Conservation (phyloP, 1,140 invertebrate genomes). For the Bombus picipes region DNA sequence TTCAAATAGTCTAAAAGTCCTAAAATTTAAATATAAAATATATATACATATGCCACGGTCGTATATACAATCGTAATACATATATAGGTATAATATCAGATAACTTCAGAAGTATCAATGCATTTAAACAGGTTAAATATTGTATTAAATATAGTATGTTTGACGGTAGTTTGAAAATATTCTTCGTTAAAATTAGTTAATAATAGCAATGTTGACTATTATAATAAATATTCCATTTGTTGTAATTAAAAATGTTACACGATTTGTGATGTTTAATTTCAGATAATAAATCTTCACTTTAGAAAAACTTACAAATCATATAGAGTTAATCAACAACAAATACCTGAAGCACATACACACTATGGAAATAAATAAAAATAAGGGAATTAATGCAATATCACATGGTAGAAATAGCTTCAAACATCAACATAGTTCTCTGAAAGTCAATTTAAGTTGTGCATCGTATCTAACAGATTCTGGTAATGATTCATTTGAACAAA, state of each 20-base stretch:
- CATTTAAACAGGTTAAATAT: background rate
- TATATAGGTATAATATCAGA: background rate
- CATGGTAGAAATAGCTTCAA: conserved; percentile 37
- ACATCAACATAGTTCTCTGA: conserved; percentile 66
- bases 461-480: conserved; percentile 64
- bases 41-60: no score
- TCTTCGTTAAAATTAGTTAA: background rate
- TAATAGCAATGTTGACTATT: background rate
- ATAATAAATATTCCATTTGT: background rate
- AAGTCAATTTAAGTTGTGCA: conserved; percentile 73
- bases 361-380: conserved; percentile 44
- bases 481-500: conserved; percentile 56
- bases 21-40: no score
- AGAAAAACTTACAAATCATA: background rate
- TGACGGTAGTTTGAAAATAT: background rate
- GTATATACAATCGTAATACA: no score
- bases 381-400: background rate
- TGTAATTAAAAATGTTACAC: background rate
- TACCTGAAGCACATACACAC: background rate
- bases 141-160: background rate
- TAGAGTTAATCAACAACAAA: background rate
- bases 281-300: background rate
- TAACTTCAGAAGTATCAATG: background rate
- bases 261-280: no score
- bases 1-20: background rate